Conservation (phyloP, 2,888 invertebrate species). For the Leptopterna dolabrata region DNA sequence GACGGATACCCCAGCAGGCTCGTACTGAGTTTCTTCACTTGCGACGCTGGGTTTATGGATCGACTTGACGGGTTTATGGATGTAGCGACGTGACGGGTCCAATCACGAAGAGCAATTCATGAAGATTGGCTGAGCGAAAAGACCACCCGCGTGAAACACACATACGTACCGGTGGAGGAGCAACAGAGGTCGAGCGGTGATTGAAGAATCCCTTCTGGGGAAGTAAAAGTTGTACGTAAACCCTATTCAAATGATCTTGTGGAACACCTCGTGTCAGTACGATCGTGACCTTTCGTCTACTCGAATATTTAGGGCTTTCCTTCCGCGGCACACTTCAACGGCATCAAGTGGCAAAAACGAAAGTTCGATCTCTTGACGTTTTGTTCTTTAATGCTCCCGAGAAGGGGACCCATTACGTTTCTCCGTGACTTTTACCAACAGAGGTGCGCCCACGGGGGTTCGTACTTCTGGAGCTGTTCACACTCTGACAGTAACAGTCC, state of each 20-base stretch:
- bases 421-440: neutral
- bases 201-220: conserved; percentile 7
- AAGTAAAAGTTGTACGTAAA: neutral
- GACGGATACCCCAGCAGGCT: too few species aligned
- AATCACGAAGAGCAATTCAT: neutral
- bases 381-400: neutral
- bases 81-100: neutral
- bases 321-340: conserved; percentile 5
- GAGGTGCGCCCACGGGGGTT: neutral
- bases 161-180: neutral
- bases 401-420: too few species aligned
- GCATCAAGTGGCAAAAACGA: conserved; percentile 3
- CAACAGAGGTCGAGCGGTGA: neutral
- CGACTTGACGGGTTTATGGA: too few species aligned
- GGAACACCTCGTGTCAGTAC: neutral
- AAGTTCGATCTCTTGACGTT: neutral
- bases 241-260: neutral
- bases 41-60: too few species aligned
- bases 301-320: neutral
- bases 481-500: neutral
- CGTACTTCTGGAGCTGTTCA: neutral
- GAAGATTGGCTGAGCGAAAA: neutral
- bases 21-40: too few species aligned
- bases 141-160: neutral
- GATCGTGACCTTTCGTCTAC: neutral